Base-by-base conservation (phyloP, 2,797 vertebrate genomes). In the Myotis findleyi region DNA sequence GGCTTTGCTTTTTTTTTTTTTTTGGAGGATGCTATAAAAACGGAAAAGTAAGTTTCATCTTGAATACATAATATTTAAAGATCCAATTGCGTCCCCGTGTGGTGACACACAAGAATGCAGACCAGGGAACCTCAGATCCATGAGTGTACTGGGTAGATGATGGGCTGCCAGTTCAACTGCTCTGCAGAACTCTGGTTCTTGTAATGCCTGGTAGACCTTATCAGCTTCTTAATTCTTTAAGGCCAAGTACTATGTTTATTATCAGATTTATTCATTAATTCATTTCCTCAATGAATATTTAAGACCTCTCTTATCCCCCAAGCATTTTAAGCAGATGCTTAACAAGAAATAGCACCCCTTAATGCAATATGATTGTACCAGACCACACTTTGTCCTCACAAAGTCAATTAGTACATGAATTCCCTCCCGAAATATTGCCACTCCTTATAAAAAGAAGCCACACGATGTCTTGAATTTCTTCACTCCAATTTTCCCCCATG, bases 11-110 rank as follows among this genome's bases (percentile, higher is more conserved):
- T 41, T 82, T 77, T 41, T 82, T 41, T 80, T 72, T 36, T 53
- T 27, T 41, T 59, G 64, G 51, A 84, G 14, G 49, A 51, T 2
- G 64, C 14, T 9, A 0, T 2, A 14, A 62, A 87, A 0, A 5
- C 0, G 5, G 64, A 92, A 59, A 90, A 86, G 69, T 0, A 2
- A 5, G 68, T 38, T 8, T 36, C 4, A 11, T 17, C 7, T 18
- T 7, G 6, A 20, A 44, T 41, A 1, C 0, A 0, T 10, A 23
- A 10, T n/a, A 13, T 44, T 8, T 64, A 7, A 41, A 41, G 1
- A 36, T 36, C 85, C 17, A 10, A 75, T 16, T 66, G 66, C 80
- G 94, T 17, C 96, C 92, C 91, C 10, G 27, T 69, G 92, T 68
- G 66, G 92, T 33, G 2, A 38, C 20, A 77, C 36, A 1, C 0